phyloP scores from a whole-genome alignment of 2,888 invertebrate species.

The Limnephilus rhombicus region DNA sequence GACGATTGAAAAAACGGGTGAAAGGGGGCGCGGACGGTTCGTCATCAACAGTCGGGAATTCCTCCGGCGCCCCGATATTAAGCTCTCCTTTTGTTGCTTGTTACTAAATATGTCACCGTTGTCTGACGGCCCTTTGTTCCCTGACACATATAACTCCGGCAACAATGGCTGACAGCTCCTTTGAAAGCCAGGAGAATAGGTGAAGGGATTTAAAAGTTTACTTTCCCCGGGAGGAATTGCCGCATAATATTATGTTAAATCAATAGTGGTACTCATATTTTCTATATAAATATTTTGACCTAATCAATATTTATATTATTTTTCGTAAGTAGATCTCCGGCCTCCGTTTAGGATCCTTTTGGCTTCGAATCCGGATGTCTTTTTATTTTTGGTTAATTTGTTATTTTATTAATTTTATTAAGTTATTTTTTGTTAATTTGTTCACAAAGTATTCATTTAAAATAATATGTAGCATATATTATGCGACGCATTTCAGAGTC shows the following conservation, averaged over 20 bases:
- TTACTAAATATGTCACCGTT: slow-evolving; percentile 56
- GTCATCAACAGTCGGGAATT: slow-evolving; percentile 26
- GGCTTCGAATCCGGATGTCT: too few species aligned
- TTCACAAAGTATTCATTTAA: too few species aligned
- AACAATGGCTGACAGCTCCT: slow-evolving; percentile 39
- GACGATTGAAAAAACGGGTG: neutral
- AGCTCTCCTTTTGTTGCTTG: slow-evolving; percentile 39
- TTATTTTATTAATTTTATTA: too few species aligned
- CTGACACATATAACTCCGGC: slow-evolving; percentile 47
- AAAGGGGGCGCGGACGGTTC: slow-evolving; percentile 34
- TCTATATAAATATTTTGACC: neutral
- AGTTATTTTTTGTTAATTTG: too few species aligned
- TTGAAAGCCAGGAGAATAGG: slow-evolving; percentile 9
- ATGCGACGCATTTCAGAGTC: too few species aligned
- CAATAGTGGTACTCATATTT: neutral
- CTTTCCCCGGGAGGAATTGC: slow-evolving; percentile 15
- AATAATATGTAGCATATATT: too few species aligned
- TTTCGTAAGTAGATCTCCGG: neutral
- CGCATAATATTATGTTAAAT: neutral
- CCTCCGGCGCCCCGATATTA: slow-evolving; percentile 47
- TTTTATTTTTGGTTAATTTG: too few species aligned
- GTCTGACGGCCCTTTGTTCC: slow-evolving; percentile 44
- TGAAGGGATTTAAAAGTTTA: slow-evolving; percentile 2
- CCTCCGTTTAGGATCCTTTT: too few species aligned
- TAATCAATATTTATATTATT: neutral